Evolutionary conservation across 2,888 invertebrate genomes (phyloP), one percentile per base, ranked within the genome.

Genomic region (Calephelis perditalis): DNA sequence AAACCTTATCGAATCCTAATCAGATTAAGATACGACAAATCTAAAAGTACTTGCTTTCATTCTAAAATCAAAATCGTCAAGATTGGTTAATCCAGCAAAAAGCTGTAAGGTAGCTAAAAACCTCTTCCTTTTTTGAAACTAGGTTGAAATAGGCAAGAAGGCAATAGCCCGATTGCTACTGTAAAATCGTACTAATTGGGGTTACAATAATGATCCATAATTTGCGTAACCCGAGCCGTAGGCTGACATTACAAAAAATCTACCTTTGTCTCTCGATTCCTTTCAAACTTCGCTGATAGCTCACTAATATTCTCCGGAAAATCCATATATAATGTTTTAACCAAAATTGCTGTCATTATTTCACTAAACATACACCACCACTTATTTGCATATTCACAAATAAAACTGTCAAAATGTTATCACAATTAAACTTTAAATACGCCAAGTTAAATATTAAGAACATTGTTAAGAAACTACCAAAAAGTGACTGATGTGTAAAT

Each of bases 271-370:
- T 59, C 55, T 12, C 15, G 46, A 10, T 44, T 59, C 12, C 15
- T 35, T 5, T 37, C 55, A 12, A 36, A 45, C 37, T 55, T 59
- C 35, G 55, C 3, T 5, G 59, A 55, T 15, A 36, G 36, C 9
- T 49, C 49, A 49, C 58, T 0, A 83, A 82, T 2, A 71, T 61
- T 44, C 26, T 49, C 49, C 35, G 49, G 49, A 35, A 35, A 49
- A 49, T 82, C 84, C 71, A 81, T 73, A 52, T 63, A 76, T 36
- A 80, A 63, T 0, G 70, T 71, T 62, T 80, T 83, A 45, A 61
- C 12, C 44, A 61, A 61, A n/a, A 61, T 36, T 35, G 52, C 57
- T 54, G 43, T 57, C 54, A 45, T 57, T 26, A 54, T 45, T 45
- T 5, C 37, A 43, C 57, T 57, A 52, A 45, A 56, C 46, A 56